phyloP scores from a whole-genome alignment of 2,113 vertebrate genomes.

The Etia nguti region DNA sequence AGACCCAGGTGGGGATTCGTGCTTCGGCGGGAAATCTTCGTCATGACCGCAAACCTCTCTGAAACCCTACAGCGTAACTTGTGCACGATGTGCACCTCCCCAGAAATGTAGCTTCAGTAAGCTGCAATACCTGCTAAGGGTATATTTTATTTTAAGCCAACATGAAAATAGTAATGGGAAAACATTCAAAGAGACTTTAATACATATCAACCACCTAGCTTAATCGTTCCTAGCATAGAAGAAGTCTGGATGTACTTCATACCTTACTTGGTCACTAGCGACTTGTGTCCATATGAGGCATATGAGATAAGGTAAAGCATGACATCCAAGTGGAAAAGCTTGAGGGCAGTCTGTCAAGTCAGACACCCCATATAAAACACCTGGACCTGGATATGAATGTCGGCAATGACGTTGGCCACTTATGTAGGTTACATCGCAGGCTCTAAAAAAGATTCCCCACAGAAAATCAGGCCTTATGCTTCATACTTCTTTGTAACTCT shows the following conservation, averaged over 20 bases:
- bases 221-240: neutral
- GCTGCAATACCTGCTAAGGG: accelerated
- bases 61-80: neutral
- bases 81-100: neutral
- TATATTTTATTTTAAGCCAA: neutral
- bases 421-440: neutral
- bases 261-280: neutral
- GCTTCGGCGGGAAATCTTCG: neutral
- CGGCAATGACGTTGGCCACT: neutral
- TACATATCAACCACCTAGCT: neutral
- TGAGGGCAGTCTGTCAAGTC: neutral
- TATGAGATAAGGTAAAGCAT: neutral
- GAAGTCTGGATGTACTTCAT: neutral
- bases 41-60: neutral
- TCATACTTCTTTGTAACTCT: neutral
- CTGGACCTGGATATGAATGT: neutral
- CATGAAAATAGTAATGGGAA: accelerated
- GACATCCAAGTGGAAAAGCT: neutral
- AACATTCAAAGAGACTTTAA: neutral
- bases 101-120: neutral
- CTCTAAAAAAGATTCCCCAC: neutral
- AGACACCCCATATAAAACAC: neutral
- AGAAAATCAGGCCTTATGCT: accelerated
- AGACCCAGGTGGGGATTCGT: neutral
- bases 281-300: neutral